Base-by-base conservation (phyloP, 2,888 invertebrate species). In the Campopleginae sp. region DNA sequence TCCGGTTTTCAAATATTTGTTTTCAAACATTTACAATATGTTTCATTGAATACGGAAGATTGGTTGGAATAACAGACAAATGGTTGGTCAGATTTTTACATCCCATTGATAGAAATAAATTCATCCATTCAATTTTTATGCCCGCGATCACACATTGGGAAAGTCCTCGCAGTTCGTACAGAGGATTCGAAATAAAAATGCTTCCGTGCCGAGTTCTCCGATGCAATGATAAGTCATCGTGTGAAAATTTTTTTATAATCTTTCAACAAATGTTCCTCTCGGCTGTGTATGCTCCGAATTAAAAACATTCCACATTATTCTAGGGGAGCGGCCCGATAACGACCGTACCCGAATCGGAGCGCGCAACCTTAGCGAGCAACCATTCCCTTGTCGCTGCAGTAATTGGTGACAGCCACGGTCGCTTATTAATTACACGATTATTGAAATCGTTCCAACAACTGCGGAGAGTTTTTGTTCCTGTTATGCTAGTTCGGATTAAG, bases 401-500 rank as follows among this genome's bases (percentile, higher is more conserved):
- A 42, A 46, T 74, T 27, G 74, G 76, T 68, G 31, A 44, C n/a
- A 65, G 38, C 38, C 51, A 33, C 66, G 89, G 87, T 89, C 90
- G 88, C 84, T 83, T 86, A 89, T 88, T 91, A 91, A 91, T 91
- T 90, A 89, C 87, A 87, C 87, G 91, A 91, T 90, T 91, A 91
- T 89, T 88, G 88, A 87, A 86, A 86, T 84, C 86, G 86, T 84
- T 27, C 27, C 27, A 58, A 58, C 27, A 27, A 58, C 58, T 27
- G 27, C 27, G 27, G 44, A 48, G 71, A 84, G 76, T 82, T 76
- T 82, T 86, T 77, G 77, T 83, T 74, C 68, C 74, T 74, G 61
- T 76, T 83, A 80, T 83, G 72, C 82, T 76, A 66, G 82, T 80
- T 58, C 66, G 58, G 72, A 70, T 65, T 70, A 82, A 54, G 46